phyloP scores from a whole-genome alignment of 2,113 vertebrate species.

The Equus quagga region DNA sequence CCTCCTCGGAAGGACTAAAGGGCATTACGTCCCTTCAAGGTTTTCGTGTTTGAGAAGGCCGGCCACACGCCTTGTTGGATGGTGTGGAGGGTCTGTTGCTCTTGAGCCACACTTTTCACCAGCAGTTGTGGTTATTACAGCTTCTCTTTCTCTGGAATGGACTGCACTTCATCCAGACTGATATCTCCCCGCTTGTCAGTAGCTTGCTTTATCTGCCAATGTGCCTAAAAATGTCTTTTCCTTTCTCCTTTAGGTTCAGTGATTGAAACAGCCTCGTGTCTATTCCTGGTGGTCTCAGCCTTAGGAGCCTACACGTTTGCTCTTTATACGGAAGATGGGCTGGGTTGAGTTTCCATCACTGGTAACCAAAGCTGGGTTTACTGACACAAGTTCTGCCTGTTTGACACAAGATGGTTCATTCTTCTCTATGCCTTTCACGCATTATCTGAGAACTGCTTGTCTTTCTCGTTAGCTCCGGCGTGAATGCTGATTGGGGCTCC shows the following conservation, averaged over 20 bases:
- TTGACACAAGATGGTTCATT: too few relatives aligned
- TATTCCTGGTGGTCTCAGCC: not conserved
- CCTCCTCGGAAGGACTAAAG: not conserved
- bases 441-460: too few relatives aligned
- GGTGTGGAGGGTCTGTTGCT: not conserved
- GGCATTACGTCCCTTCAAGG: too few relatives aligned
- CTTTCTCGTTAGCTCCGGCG: too few relatives aligned
- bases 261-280: too few relatives aligned
- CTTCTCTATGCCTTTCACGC: accelerated
- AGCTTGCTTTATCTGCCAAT: not conserved
- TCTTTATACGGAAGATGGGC: too few relatives aligned
- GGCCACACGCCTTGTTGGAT: not conserved
- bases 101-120: not conserved
- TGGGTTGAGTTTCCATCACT: not conserved
- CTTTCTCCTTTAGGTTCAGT: not conserved
- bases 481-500: too few relatives aligned
- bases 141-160: not conserved
- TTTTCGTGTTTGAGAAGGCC: not conserved
- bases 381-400: not conserved
- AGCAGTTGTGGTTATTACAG: not conserved
- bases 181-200: too few relatives aligned
- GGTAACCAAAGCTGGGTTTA: not conserved
- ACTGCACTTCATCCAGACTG: not conserved
- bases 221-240: not conserved
- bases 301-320: too few relatives aligned